Evolutionary conservation across 2,797 vertebrate genomes (phyloP), one percentile per base, ranked within the genome.

Genomic region (Silurus lanzhouensis): DNA sequence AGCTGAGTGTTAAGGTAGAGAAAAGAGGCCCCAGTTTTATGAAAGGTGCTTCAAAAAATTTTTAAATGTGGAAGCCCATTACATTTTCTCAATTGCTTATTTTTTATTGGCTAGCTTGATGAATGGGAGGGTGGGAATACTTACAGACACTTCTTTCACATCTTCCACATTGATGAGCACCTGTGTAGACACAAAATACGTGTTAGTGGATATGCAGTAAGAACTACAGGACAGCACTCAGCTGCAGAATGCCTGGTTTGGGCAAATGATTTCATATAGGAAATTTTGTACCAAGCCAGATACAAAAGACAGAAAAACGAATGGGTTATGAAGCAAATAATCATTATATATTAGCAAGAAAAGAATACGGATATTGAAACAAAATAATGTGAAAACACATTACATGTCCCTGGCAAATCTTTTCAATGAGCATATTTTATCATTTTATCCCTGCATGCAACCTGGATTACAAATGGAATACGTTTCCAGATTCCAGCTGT

Each of bases 141-240:
- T 85, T 90, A 96, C 93, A 96, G 93, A 91, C 88, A 77, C 86
- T 67, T 93, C 94, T 95, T 95, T 95, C 31, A 95, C 95, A 92
- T 25, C 48, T 84, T 52, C 31, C 14, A 48, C 78, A 85, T 90
- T 38, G 90, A 90, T 85, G 88, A 90, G 92, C 93, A 95, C 93
- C 94, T 95, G 94, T 52, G 89, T 88, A 90, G 89, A 92, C 84
- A 87, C 86, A 12, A 12, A 76, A 85, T 85, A 86, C 89, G 88
- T 91, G 88, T 92, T 86, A 89, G 85, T 87, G 75, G 88, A 89
- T 90, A 86, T 90, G 72, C 66, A 86, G 85, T 84, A 87, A 88
- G 88, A 88, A 78, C 79, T 87, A 44, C 71, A 70, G 81, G 72
- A 88, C 87, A 90, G 84, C 70, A 89, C 85, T 57, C 61, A 82